These are phyloP conservation scores for Otocyon megalotis DNA, from an alignment of 2,113 vertebrate genomes.

Conservation along the genomic window DNA sequence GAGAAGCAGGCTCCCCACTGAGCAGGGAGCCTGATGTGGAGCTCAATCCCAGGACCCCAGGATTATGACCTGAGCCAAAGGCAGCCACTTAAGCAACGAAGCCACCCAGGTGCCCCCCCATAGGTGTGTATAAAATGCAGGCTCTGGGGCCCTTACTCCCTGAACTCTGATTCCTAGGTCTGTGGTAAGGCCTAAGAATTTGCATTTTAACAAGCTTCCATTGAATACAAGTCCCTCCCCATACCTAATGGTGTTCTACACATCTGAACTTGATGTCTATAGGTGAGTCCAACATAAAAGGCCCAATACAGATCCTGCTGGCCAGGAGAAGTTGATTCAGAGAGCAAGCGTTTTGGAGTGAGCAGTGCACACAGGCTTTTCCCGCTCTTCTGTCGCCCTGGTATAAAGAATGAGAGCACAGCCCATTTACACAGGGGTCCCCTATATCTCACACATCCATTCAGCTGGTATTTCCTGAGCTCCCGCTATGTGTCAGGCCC, in stretches of 20 bases:
- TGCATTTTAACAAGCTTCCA: neutral
- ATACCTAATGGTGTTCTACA: neutral
- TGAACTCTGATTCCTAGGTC: neutral
- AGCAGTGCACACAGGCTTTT: accelerated
- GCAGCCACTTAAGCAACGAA: neutral
- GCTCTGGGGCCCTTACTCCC: neutral
- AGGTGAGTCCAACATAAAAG: neutral
- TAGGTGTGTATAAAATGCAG: neutral
- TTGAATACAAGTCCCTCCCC: neutral
- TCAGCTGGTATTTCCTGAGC: neutral
- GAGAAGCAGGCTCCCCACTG: neutral
- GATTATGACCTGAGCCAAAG: neutral
- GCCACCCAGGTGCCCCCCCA: neutral
- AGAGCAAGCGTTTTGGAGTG: neutral
- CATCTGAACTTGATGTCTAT: neutral
- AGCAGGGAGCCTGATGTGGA: neutral
- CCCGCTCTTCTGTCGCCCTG: neutral
- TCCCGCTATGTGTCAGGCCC: neutral
- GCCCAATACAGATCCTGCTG: neutral
- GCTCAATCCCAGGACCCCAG: neutral
- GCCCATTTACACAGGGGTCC: accelerated
- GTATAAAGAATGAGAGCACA: neutral
- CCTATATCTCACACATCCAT: neutral
- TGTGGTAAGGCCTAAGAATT: neutral
- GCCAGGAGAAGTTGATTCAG: neutral